Evolutionary conservation across 2,888 invertebrate species (phyloP).

Genomic region (Sarcophaga variegata): DNA sequence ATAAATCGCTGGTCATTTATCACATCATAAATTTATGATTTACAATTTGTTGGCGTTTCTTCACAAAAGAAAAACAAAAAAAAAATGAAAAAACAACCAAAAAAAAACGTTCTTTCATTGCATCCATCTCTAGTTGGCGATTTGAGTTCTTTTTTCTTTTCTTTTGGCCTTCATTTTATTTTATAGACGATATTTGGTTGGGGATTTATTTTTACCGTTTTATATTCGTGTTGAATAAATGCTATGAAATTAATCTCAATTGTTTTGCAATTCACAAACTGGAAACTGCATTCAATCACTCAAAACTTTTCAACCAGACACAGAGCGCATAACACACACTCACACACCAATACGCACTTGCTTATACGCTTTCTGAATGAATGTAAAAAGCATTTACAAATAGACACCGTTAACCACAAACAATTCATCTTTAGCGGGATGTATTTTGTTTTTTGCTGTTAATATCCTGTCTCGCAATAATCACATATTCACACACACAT

Average conservation of each 20-base stretch:
- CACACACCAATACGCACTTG: background rate
- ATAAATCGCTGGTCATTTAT: constrained; percentile 61
- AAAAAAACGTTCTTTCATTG: background rate
- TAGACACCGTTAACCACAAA: constrained; percentile 69
- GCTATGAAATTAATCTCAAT: constrained; percentile 67
- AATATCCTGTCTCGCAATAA: constrained; percentile 71
- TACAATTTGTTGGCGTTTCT: constrained; percentile 45
- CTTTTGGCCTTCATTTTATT: background rate
- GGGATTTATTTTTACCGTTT: constrained; percentile 14
- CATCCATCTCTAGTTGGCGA: background rate
- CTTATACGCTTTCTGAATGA: background rate
- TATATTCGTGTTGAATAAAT: constrained; percentile 60
- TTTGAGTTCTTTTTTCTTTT: background rate
- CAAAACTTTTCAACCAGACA: constrained; percentile 60
- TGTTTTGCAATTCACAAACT: constrained; percentile 68
- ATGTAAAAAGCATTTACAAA: constrained; percentile 21
- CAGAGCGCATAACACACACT: constrained; percentile 46
- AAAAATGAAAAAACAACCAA: background rate
- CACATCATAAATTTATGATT: constrained; percentile 61
- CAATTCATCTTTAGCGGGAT: constrained; percentile 76
- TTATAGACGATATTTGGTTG: background rate
- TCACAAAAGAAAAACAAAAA: constrained; percentile 23
- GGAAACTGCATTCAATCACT: constrained; percentile 68
- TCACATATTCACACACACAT: constrained; percentile 43
- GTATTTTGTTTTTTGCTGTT: constrained; percentile 47